A percentile compares a stretch with the other conserved stretches of the same genome.
These are phyloP conservation scores for Dryobotodes eremita DNA, from an alignment of 2,888 invertebrate species.

Conservation along the genomic window DNA sequence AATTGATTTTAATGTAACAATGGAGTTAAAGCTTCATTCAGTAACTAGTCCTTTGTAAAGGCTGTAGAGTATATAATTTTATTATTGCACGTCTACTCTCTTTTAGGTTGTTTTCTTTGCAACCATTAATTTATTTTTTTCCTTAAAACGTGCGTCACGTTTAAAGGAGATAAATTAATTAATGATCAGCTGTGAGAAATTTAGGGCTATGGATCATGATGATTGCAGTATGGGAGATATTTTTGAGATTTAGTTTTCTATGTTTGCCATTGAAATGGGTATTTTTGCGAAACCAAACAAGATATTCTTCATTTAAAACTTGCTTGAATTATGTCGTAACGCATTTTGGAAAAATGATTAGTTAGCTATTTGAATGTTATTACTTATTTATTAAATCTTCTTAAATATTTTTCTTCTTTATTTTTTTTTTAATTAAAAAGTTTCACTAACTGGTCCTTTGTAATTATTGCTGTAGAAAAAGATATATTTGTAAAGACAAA, in stretches of 20 bases:
- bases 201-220: not conserved
- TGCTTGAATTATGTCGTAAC: not conserved
- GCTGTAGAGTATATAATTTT: slow-evolving; percentile 19
- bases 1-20: slow-evolving; percentile 62
- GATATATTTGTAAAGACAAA: too few species aligned
- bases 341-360: not conserved
- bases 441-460: too few species aligned
- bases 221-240: not conserved
- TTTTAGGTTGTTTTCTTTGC: not conserved
- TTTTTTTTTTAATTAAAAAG: too few species aligned
- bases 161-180: too few species aligned
- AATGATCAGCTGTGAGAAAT: not conserved
- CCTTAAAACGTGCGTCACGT: too few species aligned
- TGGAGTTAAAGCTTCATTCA: slow-evolving; percentile 37
- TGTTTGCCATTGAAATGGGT: too few species aligned
- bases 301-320: not conserved
- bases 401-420: too few species aligned
- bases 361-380: not conserved
- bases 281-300: not conserved
- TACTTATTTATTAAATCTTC: too few species aligned
- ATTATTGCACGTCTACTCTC: slow-evolving; percentile 24
- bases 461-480: too few species aligned
- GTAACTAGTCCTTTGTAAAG: slow-evolving; percentile 56
- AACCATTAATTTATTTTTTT: too few species aligned
- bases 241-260: too few species aligned